These are phyloP conservation scores for Stichopus chloronotus DNA, from an alignment of 35 echinoderm and acorn worm species.

Conservation along the genomic window DNA sequence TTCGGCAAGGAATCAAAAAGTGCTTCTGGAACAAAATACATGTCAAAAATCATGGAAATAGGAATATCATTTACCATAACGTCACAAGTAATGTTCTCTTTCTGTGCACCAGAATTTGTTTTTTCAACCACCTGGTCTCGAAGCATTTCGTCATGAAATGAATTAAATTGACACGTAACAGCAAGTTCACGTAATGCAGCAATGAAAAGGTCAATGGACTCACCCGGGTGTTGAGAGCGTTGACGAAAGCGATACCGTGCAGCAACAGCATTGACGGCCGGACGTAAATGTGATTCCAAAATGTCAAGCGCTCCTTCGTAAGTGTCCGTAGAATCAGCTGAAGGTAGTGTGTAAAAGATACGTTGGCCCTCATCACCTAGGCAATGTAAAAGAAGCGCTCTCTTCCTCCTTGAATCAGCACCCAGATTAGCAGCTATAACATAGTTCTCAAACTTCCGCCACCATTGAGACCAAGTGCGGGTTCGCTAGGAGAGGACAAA, in stretches of 20 bases:
- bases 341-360: background rate
- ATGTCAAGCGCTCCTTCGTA: no score
- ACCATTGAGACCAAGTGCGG: slow-evolving; percentile 26
- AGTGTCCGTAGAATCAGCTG: background rate
- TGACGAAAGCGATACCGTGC: slow-evolving; percentile 11
- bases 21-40: no score
- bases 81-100: no score
- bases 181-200: no score
- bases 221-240: background rate
- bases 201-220: no score
- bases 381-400: slow-evolving; percentile 22
- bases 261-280: background rate
- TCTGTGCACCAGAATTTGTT: background rate
- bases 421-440: background rate
- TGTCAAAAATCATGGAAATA: no score
- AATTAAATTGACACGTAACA: background rate
- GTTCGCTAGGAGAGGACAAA: background rate
- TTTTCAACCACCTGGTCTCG: slow-evolving; percentile 42
- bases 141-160: no score
- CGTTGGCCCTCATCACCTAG: no score
- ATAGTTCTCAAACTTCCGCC: slow-evolving; percentile 15
- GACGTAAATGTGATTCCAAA: slow-evolving; percentile 3
- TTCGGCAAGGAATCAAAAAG: no score
- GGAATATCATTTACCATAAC: no score
- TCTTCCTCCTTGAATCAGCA: background rate